Evolutionary conservation across 2,888 invertebrate species (phyloP).

Genomic region (Cylindroiulus punctatus): DNA sequence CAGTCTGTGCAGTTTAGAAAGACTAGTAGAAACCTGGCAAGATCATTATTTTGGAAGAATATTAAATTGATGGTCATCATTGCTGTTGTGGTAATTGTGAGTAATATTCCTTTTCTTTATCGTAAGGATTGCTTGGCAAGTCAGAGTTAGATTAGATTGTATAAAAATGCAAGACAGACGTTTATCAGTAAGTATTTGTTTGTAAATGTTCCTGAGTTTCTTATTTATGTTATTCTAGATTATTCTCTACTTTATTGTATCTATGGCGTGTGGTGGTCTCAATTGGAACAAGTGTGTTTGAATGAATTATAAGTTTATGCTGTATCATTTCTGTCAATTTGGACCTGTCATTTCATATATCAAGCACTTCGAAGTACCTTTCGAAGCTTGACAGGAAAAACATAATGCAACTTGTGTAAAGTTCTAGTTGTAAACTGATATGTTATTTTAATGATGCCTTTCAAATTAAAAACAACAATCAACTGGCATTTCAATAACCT

Average conservation of each 20-base stretch:
- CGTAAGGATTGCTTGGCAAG: background rate
- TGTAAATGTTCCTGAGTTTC: background rate
- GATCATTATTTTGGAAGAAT: slow-evolving; percentile 93
- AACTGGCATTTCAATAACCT: background rate
- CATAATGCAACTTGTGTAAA: background rate
- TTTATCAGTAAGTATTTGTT: background rate
- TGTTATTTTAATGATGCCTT: background rate
- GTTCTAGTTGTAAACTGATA: too few species aligned
- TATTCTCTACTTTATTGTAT: slow-evolving; percentile 84
- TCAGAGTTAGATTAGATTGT: background rate
- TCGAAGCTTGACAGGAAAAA: too few species aligned
- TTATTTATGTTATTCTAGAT: slow-evolving; percentile 67
- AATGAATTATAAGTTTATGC: slow-evolving; percentile 51
- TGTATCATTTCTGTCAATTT: slow-evolving; percentile 3
- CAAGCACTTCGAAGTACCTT: too few species aligned
- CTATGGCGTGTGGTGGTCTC: slow-evolving; percentile 87
- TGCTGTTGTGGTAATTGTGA: slow-evolving; percentile 74
- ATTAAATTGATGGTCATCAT: slow-evolving; percentile 86
- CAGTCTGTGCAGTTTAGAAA: slow-evolving; percentile 89
- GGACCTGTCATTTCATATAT: background rate
- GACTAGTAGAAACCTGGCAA: slow-evolving; percentile 84
- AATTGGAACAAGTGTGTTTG: slow-evolving; percentile 70
- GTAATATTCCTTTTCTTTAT: slow-evolving; percentile 62
- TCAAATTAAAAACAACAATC: background rate
- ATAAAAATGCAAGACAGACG: background rate